Conservation (phyloP, 2,888 invertebrate species). For the Tuta absoluta region DNA sequence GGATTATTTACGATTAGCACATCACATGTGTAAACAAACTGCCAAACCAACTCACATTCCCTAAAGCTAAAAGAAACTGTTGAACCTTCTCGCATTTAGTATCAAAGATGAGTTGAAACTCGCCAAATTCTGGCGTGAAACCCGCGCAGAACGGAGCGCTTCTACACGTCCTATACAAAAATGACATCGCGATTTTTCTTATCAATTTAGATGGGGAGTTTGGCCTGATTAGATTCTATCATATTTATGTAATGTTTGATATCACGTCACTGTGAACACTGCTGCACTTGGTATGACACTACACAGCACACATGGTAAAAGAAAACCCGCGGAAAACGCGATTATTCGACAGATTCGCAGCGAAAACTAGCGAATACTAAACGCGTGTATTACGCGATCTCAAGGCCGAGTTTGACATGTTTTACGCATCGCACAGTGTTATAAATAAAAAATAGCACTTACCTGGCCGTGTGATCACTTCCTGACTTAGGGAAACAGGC, state of each 20-base stretch:
- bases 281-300: constrained; percentile 24
- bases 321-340: constrained; percentile 35
- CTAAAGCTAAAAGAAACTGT: constrained; percentile 47
- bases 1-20: background rate
- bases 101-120: constrained; percentile 42
- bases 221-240: constrained; percentile 26
- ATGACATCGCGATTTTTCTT: constrained; percentile 47
- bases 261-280: constrained; percentile 27
- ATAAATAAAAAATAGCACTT: constrained; percentile 59
- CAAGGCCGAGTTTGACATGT: constrained; percentile 50
- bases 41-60: constrained; percentile 48
- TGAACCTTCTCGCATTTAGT: constrained; percentile 55
- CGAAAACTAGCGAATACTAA: constrained; percentile 36
- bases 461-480: constrained; percentile 66
- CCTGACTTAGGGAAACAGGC: constrained; percentile 80
- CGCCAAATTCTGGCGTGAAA: constrained; percentile 57
- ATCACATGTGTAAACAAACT: constrained; percentile 13
- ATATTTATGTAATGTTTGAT: constrained; percentile 31
- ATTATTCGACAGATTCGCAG: constrained; percentile 49
- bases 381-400: constrained; percentile 45
- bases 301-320: background rate
- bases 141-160: constrained; percentile 66
- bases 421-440: constrained; percentile 31
- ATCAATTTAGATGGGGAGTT: constrained; percentile 8
- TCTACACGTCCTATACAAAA: constrained; percentile 67